Conservation (phyloP, 2,888 invertebrate species). For the Opisthograptis luteolata region DNA sequence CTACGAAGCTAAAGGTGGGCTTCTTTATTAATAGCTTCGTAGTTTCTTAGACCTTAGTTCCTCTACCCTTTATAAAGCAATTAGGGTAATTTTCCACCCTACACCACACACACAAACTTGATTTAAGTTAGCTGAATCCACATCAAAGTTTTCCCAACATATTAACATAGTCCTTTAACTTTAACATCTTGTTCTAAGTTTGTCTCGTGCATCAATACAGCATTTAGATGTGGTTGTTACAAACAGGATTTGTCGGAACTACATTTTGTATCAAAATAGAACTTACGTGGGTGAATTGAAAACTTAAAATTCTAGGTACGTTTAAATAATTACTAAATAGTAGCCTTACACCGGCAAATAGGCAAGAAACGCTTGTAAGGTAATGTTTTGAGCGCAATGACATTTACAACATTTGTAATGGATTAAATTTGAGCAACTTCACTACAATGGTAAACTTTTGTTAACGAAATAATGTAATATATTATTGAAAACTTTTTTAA, state of each 20-base stretch:
- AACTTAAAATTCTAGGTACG: not conserved
- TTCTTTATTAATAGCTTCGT: not conserved
- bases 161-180: conserved; percentile 16
- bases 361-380: no score
- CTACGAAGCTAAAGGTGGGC: no score
- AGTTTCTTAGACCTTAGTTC: not conserved
- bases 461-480: no score
- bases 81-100: conserved; percentile 12
- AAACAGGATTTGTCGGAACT: not conserved
- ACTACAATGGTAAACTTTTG: no score
- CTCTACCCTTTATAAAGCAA: conserved; percentile 4
- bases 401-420: no score
- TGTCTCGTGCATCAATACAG: conserved; percentile 9
- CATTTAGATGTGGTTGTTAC: conserved; percentile 6
- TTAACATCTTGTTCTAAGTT: conserved; percentile 4
- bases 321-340: no score
- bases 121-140: conserved; percentile 18
- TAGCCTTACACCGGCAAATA: no score
- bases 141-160: conserved; percentile 14
- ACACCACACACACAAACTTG: conserved; percentile 15
- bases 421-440: no score
- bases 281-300: not conserved
- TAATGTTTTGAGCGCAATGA: no score
- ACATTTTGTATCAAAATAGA: not conserved
- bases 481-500: no score